These are phyloP conservation scores for Coenonympha arcania DNA, from an alignment of 2,888 invertebrate species.

Conservation along the genomic window DNA sequence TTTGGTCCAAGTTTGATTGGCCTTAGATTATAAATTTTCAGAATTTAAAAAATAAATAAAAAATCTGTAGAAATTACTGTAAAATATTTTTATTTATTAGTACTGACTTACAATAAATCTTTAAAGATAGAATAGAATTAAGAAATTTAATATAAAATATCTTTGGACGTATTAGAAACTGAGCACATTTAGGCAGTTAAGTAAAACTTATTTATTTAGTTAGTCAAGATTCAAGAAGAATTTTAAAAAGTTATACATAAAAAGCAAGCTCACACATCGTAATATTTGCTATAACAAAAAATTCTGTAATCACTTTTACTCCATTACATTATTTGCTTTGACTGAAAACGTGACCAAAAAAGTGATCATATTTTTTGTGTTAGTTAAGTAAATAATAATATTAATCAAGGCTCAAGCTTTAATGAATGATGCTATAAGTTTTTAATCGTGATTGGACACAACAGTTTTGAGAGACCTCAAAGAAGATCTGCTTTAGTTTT, in stretches of 20 bases:
- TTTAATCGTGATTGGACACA: too few relatives aligned
- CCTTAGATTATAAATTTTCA: background rate
- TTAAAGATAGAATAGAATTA: constrained; percentile 33
- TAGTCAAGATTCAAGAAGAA: constrained; percentile 11
- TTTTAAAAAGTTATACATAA: constrained; percentile 9
- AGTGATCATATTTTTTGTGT: too few relatives aligned
- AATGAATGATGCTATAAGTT: too few relatives aligned
- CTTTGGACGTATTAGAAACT: constrained; percentile 43
- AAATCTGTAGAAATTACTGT: constrained; percentile 43
- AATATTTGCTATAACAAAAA: background rate
- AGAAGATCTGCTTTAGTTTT: too few relatives aligned
- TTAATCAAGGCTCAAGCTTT: too few relatives aligned
- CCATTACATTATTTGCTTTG: too few relatives aligned
- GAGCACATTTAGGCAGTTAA: constrained; percentile 52
- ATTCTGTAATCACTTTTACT: too few relatives aligned
- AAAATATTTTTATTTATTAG: constrained; percentile 52
- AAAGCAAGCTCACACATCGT: too few relatives aligned
- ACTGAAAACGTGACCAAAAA: too few relatives aligned
- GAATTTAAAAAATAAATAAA: background rate
- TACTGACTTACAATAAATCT: constrained; percentile 52
- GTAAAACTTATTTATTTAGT: background rate
- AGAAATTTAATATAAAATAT: constrained; percentile 32
- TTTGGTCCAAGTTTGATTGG: too few relatives aligned
- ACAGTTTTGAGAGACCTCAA: too few relatives aligned
- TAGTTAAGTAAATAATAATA: too few relatives aligned